These are phyloP conservation scores for Rhabdomys dilectus DNA, from an alignment of 2,113 vertebrate species.

Conservation along the genomic window DNA sequence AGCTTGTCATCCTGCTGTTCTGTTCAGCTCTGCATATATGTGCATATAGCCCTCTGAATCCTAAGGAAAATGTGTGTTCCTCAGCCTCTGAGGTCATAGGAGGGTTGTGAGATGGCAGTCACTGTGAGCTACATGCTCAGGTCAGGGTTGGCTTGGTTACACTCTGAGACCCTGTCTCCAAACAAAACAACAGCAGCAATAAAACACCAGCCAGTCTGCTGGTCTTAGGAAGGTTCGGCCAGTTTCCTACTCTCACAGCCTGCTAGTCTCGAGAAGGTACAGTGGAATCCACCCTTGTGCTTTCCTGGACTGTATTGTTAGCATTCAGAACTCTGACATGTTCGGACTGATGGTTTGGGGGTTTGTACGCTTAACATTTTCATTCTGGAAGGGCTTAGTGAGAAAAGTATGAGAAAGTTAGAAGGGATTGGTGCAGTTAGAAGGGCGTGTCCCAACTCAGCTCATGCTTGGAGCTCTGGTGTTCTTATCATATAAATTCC, in stretches of 20 bases:
- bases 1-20: not conserved
- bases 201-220: not conserved
- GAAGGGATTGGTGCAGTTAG: not conserved
- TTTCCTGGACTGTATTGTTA: not conserved
- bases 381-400: not conserved
- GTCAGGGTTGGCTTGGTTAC: not conserved
- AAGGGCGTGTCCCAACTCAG: not conserved
- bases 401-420: not conserved
- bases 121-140: not conserved
- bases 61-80: not conserved
- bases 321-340: not conserved
- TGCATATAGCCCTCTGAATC: not conserved
- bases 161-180: not conserved
- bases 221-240: not conserved
- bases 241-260: not conserved
- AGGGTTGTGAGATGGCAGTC: no score
- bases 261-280: not conserved
- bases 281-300: not conserved
- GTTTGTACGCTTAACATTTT: not conserved
- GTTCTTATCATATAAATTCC: not conserved
- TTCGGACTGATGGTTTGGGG: not conserved
- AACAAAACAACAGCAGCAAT: not conserved
- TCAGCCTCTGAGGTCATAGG: not conserved
- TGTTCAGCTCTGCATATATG: not conserved
- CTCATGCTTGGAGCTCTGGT: not conserved